These are phyloP conservation scores for Dryobates pubescens DNA, from an alignment of 2,797 vertebrate genomes.

Conservation along the genomic window DNA sequence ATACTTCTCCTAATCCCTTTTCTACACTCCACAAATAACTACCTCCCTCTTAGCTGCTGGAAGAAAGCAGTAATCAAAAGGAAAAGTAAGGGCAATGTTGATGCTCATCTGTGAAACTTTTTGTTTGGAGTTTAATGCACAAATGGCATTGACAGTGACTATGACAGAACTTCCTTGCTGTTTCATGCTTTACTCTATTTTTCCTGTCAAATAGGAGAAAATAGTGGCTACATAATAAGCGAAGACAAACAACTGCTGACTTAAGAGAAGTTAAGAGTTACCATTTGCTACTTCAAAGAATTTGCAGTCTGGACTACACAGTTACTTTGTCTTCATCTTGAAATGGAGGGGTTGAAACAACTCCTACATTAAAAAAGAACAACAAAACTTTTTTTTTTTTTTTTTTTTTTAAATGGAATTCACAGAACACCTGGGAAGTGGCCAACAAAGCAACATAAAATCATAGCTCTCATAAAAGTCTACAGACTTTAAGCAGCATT, in stretches of 20 bases:
- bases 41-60: not conserved
- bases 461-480: not conserved
- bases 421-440: not conserved
- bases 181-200: not conserved
- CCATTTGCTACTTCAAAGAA: not conserved
- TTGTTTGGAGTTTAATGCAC: not conserved
- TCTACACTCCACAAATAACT: not conserved
- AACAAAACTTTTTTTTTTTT: not conserved
- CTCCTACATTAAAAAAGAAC: not conserved
- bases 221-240: not conserved
- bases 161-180: not conserved
- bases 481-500: not conserved
- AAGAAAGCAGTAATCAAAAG: not conserved
- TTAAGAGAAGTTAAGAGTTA: not conserved
- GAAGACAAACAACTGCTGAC: not conserved
- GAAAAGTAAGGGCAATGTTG: not conserved
- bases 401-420: no score
- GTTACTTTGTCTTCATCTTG: not conserved
- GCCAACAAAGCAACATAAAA: not conserved
- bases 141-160: not conserved
- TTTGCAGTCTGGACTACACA: not conserved
- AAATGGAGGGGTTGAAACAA: not conserved
- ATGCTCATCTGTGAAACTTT: not conserved
- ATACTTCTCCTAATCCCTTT: constrained; percentile 10
- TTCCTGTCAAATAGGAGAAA: not conserved